Evolutionary conservation across 2,888 invertebrate genomes (phyloP).

Genomic region (Leptinotarsa tumamoca): DNA sequence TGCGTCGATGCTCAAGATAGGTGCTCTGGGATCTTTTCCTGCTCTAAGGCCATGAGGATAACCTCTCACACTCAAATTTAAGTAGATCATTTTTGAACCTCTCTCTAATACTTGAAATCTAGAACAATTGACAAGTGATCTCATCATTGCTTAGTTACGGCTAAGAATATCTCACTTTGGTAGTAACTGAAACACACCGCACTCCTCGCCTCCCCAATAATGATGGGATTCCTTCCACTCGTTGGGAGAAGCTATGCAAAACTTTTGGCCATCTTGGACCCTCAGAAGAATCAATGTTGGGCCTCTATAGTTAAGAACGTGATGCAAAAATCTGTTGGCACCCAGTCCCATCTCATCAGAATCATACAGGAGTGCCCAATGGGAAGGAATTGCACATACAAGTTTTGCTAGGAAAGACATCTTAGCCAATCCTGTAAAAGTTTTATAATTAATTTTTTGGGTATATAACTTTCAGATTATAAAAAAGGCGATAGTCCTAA

Average conservation of each 20-base stretch:
- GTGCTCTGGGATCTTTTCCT: conserved; percentile 83
- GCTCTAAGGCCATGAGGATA: conserved; percentile 87
- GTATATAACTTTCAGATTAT: too few relatives aligned
- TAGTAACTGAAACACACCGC: conserved; percentile 80
- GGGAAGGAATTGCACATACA: conserved; percentile 77
- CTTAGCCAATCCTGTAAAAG: conserved; percentile 57
- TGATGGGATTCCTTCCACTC: conserved; percentile 91
- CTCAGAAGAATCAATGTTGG: conserved; percentile 75
- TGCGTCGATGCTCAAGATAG: conserved; percentile 79
- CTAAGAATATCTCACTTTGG: conserved; percentile 73
- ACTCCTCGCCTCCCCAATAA: conserved; percentile 87
- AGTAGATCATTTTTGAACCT: conserved; percentile 83
- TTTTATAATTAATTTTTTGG: background rate
- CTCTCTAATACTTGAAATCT: conserved; percentile 72
- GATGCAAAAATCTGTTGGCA: conserved; percentile 86
- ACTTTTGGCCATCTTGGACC: conserved; percentile 72
- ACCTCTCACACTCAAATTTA: conserved; percentile 86
- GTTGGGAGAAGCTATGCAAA: conserved; percentile 80
- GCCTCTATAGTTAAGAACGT: conserved; percentile 83
- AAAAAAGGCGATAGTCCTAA: too few relatives aligned
- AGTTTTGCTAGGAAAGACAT: conserved; percentile 73
- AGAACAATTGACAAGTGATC: conserved; percentile 1
- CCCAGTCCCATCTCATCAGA: conserved; percentile 89
- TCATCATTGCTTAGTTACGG: background rate
- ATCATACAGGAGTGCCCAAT: conserved; percentile 88